Evolutionary conservation across 92 coral and sea anemone genomes (phyloP), one percentile per base, ranked within the genome.

Genomic region (Plumapathes pennacea): DNA sequence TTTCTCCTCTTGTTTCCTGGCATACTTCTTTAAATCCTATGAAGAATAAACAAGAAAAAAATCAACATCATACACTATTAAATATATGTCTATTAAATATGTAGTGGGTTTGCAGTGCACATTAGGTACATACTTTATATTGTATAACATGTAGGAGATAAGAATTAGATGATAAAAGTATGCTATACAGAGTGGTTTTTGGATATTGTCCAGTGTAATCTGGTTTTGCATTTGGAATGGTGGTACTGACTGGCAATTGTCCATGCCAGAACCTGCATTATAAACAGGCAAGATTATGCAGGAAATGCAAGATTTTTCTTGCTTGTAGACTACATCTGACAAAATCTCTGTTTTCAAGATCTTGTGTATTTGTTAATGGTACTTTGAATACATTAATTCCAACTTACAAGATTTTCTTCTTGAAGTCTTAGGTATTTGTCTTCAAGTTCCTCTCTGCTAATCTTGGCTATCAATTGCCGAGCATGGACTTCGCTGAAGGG

Each of bases 1-100:
- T 57, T 88, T 91, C 61, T 91, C 97, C 60, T 91, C 97, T 54
- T 91, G 97, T 36, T 91, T 91, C 36, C 97, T 88, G 42, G 97
- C 97, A 91, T 91, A 91, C 52, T 91, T 91, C 82, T 91, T 91
- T 38, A 91, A 71, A 15, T 91, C 97, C 97, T 91, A 31, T 42
- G 29, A 31, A 33, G 12, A 46, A 47, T 52, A 61, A 32, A 7
- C 22, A 25, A 0, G 1, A 4, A 4, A 25, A 33, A 3, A n/a
- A n/a, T n/a, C n/a, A n/a, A n/a, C n/a, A n/a, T n/a, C n/a, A n/a
- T n/a, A n/a, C n/a, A n/a, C n/a, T n/a, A n/a, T n/a, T n/a, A n/a
- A n/a, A n/a, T n/a, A n/a, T n/a, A n/a, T n/a, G n/a, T n/a, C n/a
- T n/a, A n/a, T n/a, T n/a, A n/a, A n/a, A n/a, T n/a, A n/a, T n/a